Conservation (phyloP, 2,113 vertebrate species). For the Octodon degus region DNA sequence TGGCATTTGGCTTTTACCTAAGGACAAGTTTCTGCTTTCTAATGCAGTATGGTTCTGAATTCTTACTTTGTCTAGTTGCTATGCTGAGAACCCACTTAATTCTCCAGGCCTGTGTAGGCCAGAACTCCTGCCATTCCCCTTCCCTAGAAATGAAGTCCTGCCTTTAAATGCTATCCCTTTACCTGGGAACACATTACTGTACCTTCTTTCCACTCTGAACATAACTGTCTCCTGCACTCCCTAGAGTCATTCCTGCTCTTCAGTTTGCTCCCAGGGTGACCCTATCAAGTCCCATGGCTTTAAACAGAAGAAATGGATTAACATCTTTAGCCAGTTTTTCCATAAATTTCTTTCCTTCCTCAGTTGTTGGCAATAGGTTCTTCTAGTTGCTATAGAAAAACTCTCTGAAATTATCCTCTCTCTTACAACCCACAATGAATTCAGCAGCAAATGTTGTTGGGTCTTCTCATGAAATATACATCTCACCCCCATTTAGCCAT, state of each 20-base stretch:
- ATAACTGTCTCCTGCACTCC: not conserved
- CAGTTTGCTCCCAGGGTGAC: not conserved
- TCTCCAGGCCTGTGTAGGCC: not conserved
- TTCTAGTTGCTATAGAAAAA: slow-evolving; percentile 13
- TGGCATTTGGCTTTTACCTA: not conserved
- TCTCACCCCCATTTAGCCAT: not conserved
- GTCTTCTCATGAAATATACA: not conserved
- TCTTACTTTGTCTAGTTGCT: not conserved
- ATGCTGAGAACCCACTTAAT: not conserved
- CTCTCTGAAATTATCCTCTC: not conserved
- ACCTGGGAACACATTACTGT: not conserved
- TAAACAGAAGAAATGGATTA: not conserved
- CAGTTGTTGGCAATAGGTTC: not conserved
- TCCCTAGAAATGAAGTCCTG: slow-evolving; percentile 10
- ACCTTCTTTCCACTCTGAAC: not conserved
- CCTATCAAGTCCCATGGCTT: not conserved
- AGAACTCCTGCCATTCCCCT: not conserved
- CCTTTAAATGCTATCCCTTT: not conserved
- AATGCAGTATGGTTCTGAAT: not conserved
- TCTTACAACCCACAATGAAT: not conserved
- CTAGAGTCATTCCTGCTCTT: not conserved
- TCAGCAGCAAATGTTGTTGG: not conserved
- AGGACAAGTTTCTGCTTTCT: not conserved
- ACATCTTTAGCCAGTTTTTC: not conserved
- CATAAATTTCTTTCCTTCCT: not conserved